Percentiles rank a stretch among this genome's conserved stretches.
Evolutionary conservation across 2,888 invertebrate species (phyloP).

Genomic region (Bibio marci): DNA sequence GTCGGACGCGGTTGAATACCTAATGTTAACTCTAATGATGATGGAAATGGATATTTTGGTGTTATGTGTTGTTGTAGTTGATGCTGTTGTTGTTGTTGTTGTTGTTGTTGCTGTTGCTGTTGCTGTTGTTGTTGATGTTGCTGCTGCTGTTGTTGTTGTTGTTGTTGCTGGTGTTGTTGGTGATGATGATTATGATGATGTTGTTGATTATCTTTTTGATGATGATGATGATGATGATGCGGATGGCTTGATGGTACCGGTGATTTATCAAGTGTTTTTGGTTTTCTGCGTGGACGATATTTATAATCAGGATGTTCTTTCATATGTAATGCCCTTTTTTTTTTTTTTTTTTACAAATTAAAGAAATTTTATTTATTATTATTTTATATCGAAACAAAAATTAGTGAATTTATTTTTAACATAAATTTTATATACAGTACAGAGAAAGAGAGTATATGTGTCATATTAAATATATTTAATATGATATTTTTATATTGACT

Average conservation of each 20-base stretch:
- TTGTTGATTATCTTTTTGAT: constrained; percentile 55
- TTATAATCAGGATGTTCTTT: constrained; percentile 89
- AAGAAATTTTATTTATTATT: too few species aligned
- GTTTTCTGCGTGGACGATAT: constrained; percentile 73
- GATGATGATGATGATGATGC: constrained; percentile 6
- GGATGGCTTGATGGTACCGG: constrained; percentile 20
- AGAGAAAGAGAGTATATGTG: too few species aligned
- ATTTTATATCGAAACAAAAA: too few species aligned
- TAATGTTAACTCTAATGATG: constrained; percentile 24
- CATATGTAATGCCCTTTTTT: constrained; percentile 81
- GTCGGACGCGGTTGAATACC: constrained; percentile 19
- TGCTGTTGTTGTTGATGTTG: constrained; percentile 6
- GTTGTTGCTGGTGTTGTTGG: constrained; percentile 15
- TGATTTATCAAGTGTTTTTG: constrained; percentile 61
- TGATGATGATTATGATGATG: constrained; percentile 45
- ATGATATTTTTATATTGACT: too few species aligned
- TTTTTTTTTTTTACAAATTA: too few species aligned
- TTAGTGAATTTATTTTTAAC: too few species aligned
- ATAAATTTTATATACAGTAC: too few species aligned
- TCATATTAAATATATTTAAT: too few species aligned
- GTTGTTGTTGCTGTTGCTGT: constrained; percentile 4
- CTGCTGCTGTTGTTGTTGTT: constrained; percentile 3
- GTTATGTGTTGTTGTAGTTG: constrained; percentile 8
- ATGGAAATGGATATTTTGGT: constrained; percentile 25
- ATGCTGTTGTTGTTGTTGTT: constrained; percentile 9